Percentiles rank a stretch among this genome's conserved stretches.
Conservation (phyloP, 2,113 vertebrate genomes). For the Pyrgilauda ruficollis region DNA sequence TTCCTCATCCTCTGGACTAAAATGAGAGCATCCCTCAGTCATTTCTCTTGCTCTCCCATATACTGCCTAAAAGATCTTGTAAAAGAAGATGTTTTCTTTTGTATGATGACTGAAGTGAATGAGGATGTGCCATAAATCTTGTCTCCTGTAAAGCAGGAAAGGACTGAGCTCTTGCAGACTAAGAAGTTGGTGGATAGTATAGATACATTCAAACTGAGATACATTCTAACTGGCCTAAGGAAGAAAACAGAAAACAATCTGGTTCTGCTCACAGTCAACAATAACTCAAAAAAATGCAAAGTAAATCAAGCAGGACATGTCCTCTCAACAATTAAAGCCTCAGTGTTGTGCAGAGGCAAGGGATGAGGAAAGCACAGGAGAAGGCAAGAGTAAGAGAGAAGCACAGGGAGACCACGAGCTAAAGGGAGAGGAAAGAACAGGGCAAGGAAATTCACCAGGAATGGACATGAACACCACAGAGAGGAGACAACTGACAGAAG, state of each 20-base stretch:
- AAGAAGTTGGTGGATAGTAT: accelerated
- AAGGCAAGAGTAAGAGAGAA: not conserved
- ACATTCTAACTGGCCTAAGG: not conserved
- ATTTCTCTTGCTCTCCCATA: not conserved
- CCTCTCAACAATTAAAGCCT: too few species aligned
- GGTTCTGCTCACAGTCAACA: not conserved
- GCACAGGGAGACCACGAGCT: not conserved
- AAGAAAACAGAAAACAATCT: not conserved
- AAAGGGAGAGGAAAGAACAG: not conserved
- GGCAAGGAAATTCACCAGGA: not conserved
- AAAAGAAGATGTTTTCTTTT: not conserved
- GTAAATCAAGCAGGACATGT: not conserved
- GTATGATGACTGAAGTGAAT: not conserved
- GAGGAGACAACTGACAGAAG: not conserved
- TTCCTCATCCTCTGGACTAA: not conserved
- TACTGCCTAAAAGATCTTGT: not conserved
- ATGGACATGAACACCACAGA: not conserved
- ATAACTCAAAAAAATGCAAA: not conserved
- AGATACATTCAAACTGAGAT: not conserved
- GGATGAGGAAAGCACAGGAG: too few species aligned
- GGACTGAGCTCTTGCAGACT: not conserved
- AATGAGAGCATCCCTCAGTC: not conserved
- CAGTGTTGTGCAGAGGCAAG: too few species aligned
- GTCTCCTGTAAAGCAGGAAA: not conserved
- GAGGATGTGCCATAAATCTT: not conserved